phyloP scores from a whole-genome alignment of 2,113 vertebrate species.

The Abramis brama region DNA sequence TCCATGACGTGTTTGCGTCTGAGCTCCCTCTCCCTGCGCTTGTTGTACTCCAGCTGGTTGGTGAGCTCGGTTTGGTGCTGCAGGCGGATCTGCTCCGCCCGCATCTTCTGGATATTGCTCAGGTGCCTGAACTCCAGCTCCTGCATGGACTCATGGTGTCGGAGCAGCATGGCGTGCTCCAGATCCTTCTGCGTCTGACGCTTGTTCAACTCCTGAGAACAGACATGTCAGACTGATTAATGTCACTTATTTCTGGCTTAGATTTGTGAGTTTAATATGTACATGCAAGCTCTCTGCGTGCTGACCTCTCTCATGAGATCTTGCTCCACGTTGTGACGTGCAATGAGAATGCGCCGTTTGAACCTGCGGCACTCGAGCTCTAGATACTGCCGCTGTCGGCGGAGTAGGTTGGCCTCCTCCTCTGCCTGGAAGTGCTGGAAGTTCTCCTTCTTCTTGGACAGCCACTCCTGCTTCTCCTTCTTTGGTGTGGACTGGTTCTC shows the following conservation, averaged over 20 bases:
- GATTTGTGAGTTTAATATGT: neutral
- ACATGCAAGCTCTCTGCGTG: neutral
- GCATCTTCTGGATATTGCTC: slow-evolving; percentile 92
- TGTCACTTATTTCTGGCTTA: neutral
- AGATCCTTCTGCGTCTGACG: slow-evolving; percentile 97
- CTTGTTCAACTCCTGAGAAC: slow-evolving; percentile 91
- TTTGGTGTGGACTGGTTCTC: slow-evolving; percentile 99
- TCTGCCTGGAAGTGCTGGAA: slow-evolving; percentile 98
- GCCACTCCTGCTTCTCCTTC: slow-evolving; percentile 99
- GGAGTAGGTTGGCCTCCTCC: slow-evolving; percentile 94
- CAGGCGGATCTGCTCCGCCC: slow-evolving; percentile 91
- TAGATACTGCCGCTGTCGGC: slow-evolving; percentile 93
- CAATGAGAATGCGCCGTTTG: slow-evolving; percentile 95
- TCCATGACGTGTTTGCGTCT: slow-evolving; percentile 97
- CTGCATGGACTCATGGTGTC: slow-evolving; percentile 98
- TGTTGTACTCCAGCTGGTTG: slow-evolving; percentile 99
- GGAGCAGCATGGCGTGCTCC: slow-evolving; percentile 96
- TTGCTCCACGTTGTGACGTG: slow-evolving; percentile 93
- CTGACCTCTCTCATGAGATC: slow-evolving; percentile 93
- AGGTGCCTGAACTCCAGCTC: slow-evolving; percentile 98
- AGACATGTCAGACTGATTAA: neutral
- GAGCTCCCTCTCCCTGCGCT: slow-evolving; percentile 93
- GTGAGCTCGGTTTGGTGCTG: slow-evolving; percentile 99
- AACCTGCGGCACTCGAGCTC: slow-evolving; percentile 96
- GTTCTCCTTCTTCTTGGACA: slow-evolving; percentile 98